A percentile compares a stretch with the other conserved stretches of the same genome.
phyloP scores from a whole-genome alignment of 2,888 invertebrate species.

The Ornithoptera priamus region DNA sequence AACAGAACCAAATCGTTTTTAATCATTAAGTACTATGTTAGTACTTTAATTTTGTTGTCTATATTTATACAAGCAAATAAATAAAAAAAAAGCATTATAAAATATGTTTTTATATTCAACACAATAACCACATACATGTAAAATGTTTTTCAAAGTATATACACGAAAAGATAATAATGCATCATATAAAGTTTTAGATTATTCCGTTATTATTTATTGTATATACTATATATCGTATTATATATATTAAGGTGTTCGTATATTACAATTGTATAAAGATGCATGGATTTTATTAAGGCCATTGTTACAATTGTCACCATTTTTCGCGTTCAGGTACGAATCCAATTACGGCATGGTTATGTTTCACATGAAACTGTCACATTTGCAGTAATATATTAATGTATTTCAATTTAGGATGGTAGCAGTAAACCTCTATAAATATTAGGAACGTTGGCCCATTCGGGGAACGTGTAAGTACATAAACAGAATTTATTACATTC shows the following conservation, averaged over 20 bases:
- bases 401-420: slow-evolving; percentile 78
- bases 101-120: too few relatives aligned
- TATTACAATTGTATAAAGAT: not conserved
- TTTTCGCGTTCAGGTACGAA: slow-evolving; percentile 69
- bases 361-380: slow-evolving; percentile 78
- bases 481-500: slow-evolving; percentile 29
- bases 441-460: slow-evolving; percentile 65
- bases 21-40: too few relatives aligned
- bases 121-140: too few relatives aligned
- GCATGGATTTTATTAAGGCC: not conserved
- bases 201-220: too few relatives aligned
- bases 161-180: too few relatives aligned
- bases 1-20: too few relatives aligned
- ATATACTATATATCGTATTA: too few relatives aligned
- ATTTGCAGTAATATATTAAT: slow-evolving; percentile 80
- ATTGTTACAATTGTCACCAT: slow-evolving; percentile 34
- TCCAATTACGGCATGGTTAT: slow-evolving; percentile 79
- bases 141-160: too few relatives aligned
- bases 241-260: not conserved
- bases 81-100: too few relatives aligned
- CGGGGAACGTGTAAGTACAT: slow-evolving; percentile 73
- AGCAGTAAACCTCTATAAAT: slow-evolving; percentile 78
- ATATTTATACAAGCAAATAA: too few relatives aligned
- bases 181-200: too few relatives aligned
- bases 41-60: too few relatives aligned